Evolutionary conservation across 2,888 invertebrate species (phyloP).

Genomic region (Thelaira solivaga): DNA sequence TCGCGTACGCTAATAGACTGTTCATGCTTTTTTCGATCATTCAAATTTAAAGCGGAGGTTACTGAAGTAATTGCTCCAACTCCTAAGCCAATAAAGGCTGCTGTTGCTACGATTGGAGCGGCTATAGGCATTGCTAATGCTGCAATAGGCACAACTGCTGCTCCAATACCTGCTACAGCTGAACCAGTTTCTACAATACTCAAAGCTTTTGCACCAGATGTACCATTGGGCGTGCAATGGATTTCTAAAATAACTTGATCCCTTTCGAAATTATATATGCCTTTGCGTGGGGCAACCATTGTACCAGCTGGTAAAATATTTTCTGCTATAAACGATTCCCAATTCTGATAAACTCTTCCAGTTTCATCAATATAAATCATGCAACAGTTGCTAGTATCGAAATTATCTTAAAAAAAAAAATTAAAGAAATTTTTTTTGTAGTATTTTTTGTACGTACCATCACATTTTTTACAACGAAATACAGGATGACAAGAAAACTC

Average conservation of each 20-base stretch:
- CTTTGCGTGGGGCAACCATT: slow-evolving; percentile 77
- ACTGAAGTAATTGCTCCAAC: slow-evolving; percentile 68
- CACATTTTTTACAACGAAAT: slow-evolving; percentile 72
- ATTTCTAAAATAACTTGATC: slow-evolving; percentile 65
- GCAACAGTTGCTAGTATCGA: slow-evolving; percentile 70
- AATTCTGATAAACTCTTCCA: slow-evolving; percentile 77
- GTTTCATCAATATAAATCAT: slow-evolving; percentile 74
- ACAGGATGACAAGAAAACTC: slow-evolving; percentile 71
- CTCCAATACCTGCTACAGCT: slow-evolving; percentile 66
- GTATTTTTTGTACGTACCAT: slow-evolving; percentile 65
- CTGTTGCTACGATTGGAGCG: slow-evolving; percentile 67
- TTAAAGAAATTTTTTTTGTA: background rate
- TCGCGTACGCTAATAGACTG: slow-evolving; percentile 70
- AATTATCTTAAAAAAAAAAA: slow-evolving; percentile 33
- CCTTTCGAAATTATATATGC: slow-evolving; percentile 69
- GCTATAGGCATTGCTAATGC: slow-evolving; percentile 65
- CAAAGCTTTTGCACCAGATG: slow-evolving; percentile 45
- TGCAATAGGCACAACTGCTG: slow-evolving; percentile 66
- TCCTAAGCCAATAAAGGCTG: slow-evolving; percentile 64
- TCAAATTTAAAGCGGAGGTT: slow-evolving; percentile 67
- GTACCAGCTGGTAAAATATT: slow-evolving; percentile 77
- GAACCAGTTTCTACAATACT: slow-evolving; percentile 64
- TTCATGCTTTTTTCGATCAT: slow-evolving; percentile 70
- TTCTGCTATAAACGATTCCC: slow-evolving; percentile 75
- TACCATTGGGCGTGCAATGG: slow-evolving; percentile 68